These are phyloP conservation scores for Leucopsar rothschildi DNA, from an alignment of 2,113 vertebrate genomes.

Conservation along the genomic window DNA sequence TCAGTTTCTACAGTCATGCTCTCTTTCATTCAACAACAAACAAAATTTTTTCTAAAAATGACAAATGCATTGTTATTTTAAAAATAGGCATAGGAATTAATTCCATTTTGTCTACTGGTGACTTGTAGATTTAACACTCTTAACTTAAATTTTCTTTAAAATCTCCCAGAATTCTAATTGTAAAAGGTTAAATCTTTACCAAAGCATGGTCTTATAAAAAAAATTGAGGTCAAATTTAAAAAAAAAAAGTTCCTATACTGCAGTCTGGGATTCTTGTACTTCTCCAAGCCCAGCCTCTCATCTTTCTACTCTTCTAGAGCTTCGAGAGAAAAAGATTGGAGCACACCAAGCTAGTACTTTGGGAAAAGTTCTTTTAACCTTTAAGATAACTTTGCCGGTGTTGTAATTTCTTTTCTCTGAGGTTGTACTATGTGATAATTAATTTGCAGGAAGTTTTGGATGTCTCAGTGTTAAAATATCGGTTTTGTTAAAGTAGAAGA, in stretches of 20 bases:
- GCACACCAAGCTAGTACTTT: neutral
- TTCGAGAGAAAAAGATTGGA: neutral
- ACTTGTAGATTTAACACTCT: neutral
- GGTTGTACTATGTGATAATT: neutral
- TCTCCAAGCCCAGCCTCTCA: neutral
- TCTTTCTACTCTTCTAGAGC: neutral
- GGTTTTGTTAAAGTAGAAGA: neutral
- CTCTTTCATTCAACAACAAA: neutral
- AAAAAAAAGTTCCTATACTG: neutral
- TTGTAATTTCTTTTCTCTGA: neutral
- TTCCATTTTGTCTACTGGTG: neutral
- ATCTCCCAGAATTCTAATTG: neutral
- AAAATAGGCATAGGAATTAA: neutral
- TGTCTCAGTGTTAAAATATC: neutral
- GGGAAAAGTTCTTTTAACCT: neutral
- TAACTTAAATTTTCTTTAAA: neutral
- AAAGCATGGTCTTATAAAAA: neutral
- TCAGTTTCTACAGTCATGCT: neutral
- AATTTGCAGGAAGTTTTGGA: conserved; percentile 9
- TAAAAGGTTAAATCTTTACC: neutral
- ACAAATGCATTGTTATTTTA: neutral
- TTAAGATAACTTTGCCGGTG: neutral
- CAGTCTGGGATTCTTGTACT: neutral
- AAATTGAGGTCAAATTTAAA: neutral
- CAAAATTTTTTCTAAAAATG: neutral